phyloP scores from a whole-genome alignment of 2,888 invertebrate species.

The Sisyra terminalis region DNA sequence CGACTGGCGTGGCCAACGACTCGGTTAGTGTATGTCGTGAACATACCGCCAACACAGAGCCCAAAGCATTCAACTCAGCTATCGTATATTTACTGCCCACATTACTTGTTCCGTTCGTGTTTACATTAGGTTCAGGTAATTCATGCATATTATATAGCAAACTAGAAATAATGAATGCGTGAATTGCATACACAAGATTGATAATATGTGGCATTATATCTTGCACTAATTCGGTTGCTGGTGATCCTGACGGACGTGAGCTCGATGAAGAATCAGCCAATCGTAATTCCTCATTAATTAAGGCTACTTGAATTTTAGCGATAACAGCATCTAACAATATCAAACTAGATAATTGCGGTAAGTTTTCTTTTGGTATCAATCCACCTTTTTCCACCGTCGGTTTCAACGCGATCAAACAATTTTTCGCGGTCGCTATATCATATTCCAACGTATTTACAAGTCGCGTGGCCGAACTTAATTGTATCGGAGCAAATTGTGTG shows the following conservation, averaged over 20 bases:
- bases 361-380: constrained; percentile 28
- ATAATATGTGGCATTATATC: constrained; percentile 50
- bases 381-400: constrained; percentile 29
- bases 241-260: constrained; percentile 17
- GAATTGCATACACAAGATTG: constrained; percentile 43
- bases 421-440: constrained; percentile 42
- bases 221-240: constrained; percentile 27
- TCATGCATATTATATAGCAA: constrained; percentile 30
- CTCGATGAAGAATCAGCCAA: constrained; percentile 23
- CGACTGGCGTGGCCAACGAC: constrained; percentile 5
- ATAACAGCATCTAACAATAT: constrained; percentile 60
- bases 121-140: constrained; percentile 16
- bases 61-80: constrained; percentile 2
- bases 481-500: constrained; percentile 57
- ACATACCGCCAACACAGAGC: constrained; percentile 5
- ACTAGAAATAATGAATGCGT: constrained; percentile 37
- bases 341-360: constrained; percentile 56
- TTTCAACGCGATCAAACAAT: constrained; percentile 34
- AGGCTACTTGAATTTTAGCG: constrained; percentile 51
- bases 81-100: constrained; percentile 5
- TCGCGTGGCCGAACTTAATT: constrained; percentile 53
- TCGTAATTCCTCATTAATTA: constrained; percentile 30
- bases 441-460: constrained; percentile 47
- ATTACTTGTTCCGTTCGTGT: background rate
- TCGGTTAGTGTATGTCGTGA: constrained; percentile 6